Evolutionary conservation across 2,888 invertebrate species (phyloP).

Genomic region (Acronicta aceris): DNA sequence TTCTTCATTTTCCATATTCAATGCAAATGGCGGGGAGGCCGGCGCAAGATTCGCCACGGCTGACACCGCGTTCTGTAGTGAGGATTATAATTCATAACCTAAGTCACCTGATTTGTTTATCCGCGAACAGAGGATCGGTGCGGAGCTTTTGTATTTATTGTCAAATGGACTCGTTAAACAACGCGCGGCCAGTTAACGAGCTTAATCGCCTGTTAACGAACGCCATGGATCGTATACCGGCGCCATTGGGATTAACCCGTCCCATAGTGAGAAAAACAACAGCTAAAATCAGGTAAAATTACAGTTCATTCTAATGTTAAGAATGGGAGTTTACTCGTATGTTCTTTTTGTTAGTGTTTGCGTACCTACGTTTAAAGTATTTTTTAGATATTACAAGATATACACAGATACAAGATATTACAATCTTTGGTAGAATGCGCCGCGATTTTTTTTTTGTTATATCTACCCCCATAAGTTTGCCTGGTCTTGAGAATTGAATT

Average conservation of each 20-base stretch:
- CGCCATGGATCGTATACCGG: conserved; percentile 2
- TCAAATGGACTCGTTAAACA: conserved; percentile 7
- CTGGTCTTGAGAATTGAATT: no score
- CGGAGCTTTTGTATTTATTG: conserved; percentile 11
- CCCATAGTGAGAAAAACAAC: neutral
- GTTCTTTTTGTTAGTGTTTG: no score
- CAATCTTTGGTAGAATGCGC: no score
- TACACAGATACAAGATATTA: no score
- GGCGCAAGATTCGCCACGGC: neutral
- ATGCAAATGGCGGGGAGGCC: neutral
- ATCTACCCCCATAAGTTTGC: no score
- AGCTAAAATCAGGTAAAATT: conserved; percentile 1
- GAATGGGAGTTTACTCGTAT: no score
- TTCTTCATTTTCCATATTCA: conserved; percentile 2
- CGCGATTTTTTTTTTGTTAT: no score
- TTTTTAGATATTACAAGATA: no score
- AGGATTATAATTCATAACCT: neutral
- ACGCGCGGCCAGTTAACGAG: conserved; percentile 46
- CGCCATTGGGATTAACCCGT: conserved; percentile 4
- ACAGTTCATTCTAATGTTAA: neutral
- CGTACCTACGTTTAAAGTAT: no score
- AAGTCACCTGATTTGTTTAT: neutral
- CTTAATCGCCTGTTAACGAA: conserved; percentile 57
- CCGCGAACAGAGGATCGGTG: neutral
- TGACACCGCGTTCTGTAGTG: neutral